Conservation (phyloP, 92 coral and sea anemone genomes). For the Plumapathes pennacea region DNA sequence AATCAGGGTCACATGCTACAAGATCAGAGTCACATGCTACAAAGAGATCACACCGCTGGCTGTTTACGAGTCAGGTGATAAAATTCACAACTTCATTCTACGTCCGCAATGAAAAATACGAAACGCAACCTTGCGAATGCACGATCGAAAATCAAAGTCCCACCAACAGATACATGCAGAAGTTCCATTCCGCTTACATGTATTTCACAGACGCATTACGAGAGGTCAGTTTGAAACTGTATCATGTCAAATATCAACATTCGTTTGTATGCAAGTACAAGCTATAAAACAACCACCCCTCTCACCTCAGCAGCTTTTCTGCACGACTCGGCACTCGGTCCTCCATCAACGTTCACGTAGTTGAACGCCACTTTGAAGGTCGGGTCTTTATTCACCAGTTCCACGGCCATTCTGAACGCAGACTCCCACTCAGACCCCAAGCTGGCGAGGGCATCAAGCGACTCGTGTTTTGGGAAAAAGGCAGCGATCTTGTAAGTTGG, state of each 20-base stretch:
- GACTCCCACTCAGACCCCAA: conserved; percentile 97
- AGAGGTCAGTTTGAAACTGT: too few species aligned
- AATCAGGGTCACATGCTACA: too few species aligned
- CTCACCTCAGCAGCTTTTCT: conserved; percentile 75
- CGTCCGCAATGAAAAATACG: not conserved
- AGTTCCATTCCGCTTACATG: too few species aligned
- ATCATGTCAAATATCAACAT: too few species aligned
- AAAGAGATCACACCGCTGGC: too few species aligned
- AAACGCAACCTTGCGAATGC: too few species aligned
- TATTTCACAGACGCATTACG: too few species aligned
- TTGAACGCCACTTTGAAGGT: conserved; percentile 85
- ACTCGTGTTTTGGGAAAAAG: conserved; percentile 80
- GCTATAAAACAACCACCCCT: not conserved
- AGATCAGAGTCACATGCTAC: too few species aligned
- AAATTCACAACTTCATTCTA: not conserved
- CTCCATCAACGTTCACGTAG: conserved; percentile 75
- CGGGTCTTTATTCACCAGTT: conserved; percentile 80
- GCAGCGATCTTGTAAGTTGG: conserved; percentile 99
- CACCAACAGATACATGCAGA: too few species aligned
- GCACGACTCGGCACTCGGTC: conserved; percentile 67
- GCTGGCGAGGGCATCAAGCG: conserved; percentile 72
- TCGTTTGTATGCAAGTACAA: too few species aligned
- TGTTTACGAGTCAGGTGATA: too few species aligned
- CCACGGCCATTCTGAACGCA: conserved; percentile 89
- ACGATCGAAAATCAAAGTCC: too few species aligned